Base-by-base conservation (phyloP, 2,888 invertebrate species). In the Meiosimyza decipiens region DNA sequence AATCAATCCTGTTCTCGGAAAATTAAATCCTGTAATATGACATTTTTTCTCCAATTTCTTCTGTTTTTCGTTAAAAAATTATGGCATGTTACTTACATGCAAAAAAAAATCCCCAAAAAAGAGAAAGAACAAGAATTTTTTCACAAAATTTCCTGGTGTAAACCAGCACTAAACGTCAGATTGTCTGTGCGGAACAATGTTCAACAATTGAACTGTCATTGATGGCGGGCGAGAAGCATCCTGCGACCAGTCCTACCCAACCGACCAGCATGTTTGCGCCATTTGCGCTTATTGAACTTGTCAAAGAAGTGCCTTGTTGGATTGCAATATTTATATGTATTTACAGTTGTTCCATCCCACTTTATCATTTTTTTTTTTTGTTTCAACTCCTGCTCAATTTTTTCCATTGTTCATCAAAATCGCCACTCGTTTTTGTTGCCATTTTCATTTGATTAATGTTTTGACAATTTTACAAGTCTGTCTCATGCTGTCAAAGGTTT, bases 391-490 rank as follows among this genome's bases (percentile, higher is more conserved):
- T 40, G 40, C 9, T 40, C 9, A 40, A 1, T 7, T 40, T 40
- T 40, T 40, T 9, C 40, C 40, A 5, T 63, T 40, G 47, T 52
- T 16, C 40, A 7, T 9, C 13, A 33, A 6, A n/a, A 6, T 66
- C 13, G 54, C 16, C n/a, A 18, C n/a, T 54, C 33, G 33, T 40
- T 66, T 54, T 54, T 55, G 40, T 55, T 55, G 40, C 33, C 66
- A 40, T 54, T 66, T 55, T 54, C 66, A 54, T 63, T 54, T 80
- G 80, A 80, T 80, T 80, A 80, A 79, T 80, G 80, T 77, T 79
- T 79, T 76, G 80, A 80, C 79, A 79, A 77, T 78, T 79, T 79
- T 79, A 77, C 79, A 80, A 79, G 77, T 80, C 77, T 80, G 79
- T 76, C 77, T 75, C 76, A 57, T 74, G 73, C 77, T 67, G 74